Conservation (phyloP, 1,140 invertebrate genomes). For the Amphibalanus amphitrite region DNA sequence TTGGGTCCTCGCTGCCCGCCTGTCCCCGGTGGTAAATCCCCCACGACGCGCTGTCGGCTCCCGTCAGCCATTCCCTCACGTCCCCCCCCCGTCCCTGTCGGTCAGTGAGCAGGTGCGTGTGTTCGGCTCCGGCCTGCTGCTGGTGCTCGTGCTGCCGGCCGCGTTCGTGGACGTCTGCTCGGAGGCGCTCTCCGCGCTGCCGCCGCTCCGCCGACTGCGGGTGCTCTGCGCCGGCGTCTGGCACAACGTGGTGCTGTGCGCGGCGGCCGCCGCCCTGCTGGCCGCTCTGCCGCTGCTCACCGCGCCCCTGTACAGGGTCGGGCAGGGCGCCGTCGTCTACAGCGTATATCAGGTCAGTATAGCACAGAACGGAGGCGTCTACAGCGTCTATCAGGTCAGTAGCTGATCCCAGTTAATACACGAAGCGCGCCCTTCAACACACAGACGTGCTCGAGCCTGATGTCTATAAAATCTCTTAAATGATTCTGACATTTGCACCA, state of each 20-base stretch:
- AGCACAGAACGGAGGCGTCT: constrained; percentile 14
- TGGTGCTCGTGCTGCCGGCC: constrained; percentile 52
- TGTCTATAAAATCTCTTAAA: no score
- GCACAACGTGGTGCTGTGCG: constrained; percentile 77
- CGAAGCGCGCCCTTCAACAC: no score
- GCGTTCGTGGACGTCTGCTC: constrained; percentile 44
- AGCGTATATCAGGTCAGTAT: constrained; percentile 38
- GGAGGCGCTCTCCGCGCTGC: not conserved
- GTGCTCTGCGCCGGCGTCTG: constrained; percentile 87
- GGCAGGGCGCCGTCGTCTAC: constrained; percentile 55
- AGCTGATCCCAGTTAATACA: no score
- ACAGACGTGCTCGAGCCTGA: constrained; percentile 10
- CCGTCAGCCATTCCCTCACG: constrained; percentile 9
- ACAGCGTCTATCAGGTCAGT: no score
- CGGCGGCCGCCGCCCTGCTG: constrained; percentile 51
- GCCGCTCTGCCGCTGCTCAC: constrained; percentile 49
- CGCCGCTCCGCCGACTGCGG: constrained; percentile 41
- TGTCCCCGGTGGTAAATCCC: no score
- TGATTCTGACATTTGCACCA: no score
- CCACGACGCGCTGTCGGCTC: no score
- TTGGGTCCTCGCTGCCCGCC: no score
- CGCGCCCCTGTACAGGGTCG: constrained; percentile 50
- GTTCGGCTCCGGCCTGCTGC: constrained; percentile 46
- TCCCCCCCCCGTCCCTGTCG: constrained; percentile 4
- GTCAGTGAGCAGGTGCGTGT: constrained; percentile 54